Conservation (phyloP, 23 tunicate genomes). For the Diplosoma virens region DNA sequence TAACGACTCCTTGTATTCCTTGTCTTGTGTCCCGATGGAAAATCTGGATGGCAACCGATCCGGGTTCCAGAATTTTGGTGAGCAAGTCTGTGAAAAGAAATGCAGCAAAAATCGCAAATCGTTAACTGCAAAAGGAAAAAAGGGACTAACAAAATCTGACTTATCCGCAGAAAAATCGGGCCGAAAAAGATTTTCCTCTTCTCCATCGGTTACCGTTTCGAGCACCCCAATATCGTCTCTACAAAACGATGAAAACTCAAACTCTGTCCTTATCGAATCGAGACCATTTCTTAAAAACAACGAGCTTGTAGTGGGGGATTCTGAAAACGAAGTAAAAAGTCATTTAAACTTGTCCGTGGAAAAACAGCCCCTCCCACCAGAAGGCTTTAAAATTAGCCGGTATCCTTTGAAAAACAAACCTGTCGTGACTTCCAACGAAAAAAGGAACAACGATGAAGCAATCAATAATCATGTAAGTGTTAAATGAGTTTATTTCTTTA, state of each 20-base stretch:
- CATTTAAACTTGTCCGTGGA: conserved; percentile 1
- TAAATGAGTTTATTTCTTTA: too few relatives aligned
- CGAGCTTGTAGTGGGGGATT: neutral
- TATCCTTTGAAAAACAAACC: conserved; percentile 22
- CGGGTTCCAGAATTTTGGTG: too few relatives aligned
- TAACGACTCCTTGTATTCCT: too few relatives aligned
- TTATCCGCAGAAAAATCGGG: conserved; percentile 26
- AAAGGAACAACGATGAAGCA: neutral
- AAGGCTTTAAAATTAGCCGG: conserved; percentile 77
- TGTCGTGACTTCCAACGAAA: neutral
- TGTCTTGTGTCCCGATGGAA: neutral
- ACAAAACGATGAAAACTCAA: conserved; percentile 8
- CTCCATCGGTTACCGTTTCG: conserved; percentile 22
- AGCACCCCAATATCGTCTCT: conserved; percentile 10
- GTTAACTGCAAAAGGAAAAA: neutral
- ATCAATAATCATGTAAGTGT: neutral
- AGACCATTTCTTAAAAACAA: neutral
- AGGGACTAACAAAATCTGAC: conserved; percentile 15
- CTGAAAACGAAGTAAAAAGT: neutral
- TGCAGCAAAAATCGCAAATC: too few relatives aligned
- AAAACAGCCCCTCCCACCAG: conserved; percentile 77
- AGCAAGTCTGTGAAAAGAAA: too few relatives aligned
- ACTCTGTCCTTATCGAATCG: neutral
- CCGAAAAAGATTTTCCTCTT: conserved; percentile 28
- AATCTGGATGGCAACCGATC: neutral